Conservation (phyloP, 1,140 invertebrate species). For the Berghia stephanieae region DNA sequence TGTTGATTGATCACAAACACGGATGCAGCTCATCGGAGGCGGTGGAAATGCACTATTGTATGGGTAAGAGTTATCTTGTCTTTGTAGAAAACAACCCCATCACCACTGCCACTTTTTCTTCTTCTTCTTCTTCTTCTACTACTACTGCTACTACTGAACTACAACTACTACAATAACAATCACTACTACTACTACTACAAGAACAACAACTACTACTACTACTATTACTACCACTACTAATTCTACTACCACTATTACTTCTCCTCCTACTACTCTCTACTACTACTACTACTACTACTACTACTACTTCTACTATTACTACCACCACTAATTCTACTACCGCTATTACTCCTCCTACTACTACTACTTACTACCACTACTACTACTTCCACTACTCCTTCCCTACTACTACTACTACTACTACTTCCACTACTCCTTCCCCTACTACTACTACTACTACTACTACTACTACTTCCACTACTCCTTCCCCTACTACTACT, state of each 20-base stretch:
- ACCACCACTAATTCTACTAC: not conserved
- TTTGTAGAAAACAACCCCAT: not conserved
- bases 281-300: too few relatives aligned
- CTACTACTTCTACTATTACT: too few relatives aligned
- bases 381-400: not conserved
- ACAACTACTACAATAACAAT: not conserved
- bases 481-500: not conserved
- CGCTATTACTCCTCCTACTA: not conserved
- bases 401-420: not conserved
- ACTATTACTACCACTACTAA: too few relatives aligned
- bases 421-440: not conserved
- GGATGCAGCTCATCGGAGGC: slow-evolving; percentile 35
- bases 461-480: not conserved
- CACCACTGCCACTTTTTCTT: not conserved
- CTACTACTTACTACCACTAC: not conserved
- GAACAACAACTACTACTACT: too few relatives aligned
- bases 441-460: not conserved
- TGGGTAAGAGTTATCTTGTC: slow-evolving; percentile 23
- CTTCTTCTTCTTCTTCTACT: not conserved
- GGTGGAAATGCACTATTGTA: slow-evolving; percentile 40
- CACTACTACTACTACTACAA: too few relatives aligned
- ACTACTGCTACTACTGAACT: not conserved
- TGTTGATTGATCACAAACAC: slow-evolving; percentile 31
- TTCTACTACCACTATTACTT: too few relatives aligned
- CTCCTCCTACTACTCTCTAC: too few relatives aligned